Evolutionary conservation across 2,888 invertebrate species (phyloP).

Genomic region (Amiota minor): DNA sequence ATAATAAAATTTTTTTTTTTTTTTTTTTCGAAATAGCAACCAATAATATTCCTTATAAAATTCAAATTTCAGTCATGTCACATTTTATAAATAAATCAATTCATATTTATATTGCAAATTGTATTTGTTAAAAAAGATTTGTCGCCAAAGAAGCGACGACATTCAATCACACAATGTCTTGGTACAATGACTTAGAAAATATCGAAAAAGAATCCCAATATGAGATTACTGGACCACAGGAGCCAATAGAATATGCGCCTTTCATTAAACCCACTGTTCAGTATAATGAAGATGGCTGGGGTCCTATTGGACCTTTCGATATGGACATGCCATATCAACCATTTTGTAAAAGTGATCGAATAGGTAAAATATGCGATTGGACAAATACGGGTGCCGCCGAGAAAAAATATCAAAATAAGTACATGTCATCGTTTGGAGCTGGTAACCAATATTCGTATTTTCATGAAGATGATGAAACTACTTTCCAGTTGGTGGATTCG

Average conservation of each 20-base stretch:
- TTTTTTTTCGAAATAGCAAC: no score
- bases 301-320: constrained; percentile 94
- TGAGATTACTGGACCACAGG: no score
- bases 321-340: constrained; percentile 90
- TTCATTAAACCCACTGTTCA: constrained; percentile 70
- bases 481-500: constrained; percentile 98
- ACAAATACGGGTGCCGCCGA: constrained; percentile 94
- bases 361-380: constrained; percentile 99
- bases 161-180: no score
- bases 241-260: constrained; percentile 51
- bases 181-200: no score
- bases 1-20: no score
- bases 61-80: no score
- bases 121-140: no score
- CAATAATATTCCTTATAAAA: no score
- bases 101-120: no score
- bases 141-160: no score
- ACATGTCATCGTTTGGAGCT: constrained; percentile 92
- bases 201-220: no score
- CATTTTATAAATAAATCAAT: no score
- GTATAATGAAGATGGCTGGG: constrained; percentile 85
- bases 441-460: constrained; percentile 98
- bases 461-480: constrained; percentile 98
- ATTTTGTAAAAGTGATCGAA: constrained; percentile 97
- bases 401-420: constrained; percentile 93